phyloP scores from a whole-genome alignment of 2,888 invertebrate genomes.

The Muschampia plurimacula region DNA sequence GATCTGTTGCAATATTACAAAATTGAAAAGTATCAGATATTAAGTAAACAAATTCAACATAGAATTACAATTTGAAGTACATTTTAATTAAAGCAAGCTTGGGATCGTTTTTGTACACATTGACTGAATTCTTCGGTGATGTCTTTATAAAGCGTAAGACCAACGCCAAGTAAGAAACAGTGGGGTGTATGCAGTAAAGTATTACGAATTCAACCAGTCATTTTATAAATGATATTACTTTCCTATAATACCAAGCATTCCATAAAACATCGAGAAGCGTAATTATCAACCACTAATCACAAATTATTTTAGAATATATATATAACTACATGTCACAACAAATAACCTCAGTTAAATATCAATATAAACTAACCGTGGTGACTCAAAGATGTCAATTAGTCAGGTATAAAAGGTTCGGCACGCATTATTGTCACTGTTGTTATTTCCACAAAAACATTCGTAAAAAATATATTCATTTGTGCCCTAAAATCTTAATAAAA shows the following conservation, averaged over 20 bases:
- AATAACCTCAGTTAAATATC: constrained; percentile 82
- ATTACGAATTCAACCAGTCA: background rate
- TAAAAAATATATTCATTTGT: constrained; percentile 78
- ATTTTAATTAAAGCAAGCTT: background rate
- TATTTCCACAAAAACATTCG: constrained; percentile 67
- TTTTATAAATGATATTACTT: background rate
- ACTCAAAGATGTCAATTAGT: constrained; percentile 75
- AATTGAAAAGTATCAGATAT: background rate
- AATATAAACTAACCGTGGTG: constrained; percentile 82
- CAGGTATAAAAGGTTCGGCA: constrained; percentile 81
- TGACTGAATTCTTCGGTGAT: constrained; percentile 40
- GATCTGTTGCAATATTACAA: background rate
- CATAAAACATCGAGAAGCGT: constrained; percentile 18
- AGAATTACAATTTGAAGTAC: background rate
- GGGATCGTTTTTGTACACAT: constrained; percentile 21
- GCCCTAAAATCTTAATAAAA: constrained; percentile 66
- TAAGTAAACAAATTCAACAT: background rate
- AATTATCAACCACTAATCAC: constrained; percentile 61
- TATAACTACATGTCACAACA: constrained; percentile 79
- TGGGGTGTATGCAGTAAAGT: constrained; percentile 45
- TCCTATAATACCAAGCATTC: constrained; percentile 7
- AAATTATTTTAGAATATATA: constrained; percentile 60
- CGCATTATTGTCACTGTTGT: constrained; percentile 83
- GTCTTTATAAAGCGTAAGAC: constrained; percentile 61
- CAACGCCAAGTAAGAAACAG: constrained; percentile 68